Conservation (phyloP, 2,113 vertebrate species). For the Labrus mixtus region DNA sequence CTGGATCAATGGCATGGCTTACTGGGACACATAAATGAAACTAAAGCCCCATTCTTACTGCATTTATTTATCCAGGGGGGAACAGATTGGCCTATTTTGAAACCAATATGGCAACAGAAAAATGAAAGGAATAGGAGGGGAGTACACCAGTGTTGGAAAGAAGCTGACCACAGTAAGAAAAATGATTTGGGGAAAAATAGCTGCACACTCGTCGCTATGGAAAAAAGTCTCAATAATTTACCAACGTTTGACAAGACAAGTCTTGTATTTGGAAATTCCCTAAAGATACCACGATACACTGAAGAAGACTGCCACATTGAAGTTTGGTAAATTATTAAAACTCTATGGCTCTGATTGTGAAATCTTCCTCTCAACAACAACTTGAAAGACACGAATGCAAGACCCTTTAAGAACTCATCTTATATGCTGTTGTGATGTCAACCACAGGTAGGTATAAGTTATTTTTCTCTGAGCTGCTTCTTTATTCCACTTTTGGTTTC, state of each 20-base stretch:
- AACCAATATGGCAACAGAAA: not conserved
- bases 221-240: not conserved
- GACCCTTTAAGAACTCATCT: not conserved
- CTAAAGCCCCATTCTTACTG: not conserved
- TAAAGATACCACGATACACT: not conserved
- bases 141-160: not conserved
- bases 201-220: not conserved
- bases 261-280: not conserved
- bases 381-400: not conserved
- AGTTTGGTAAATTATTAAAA: not conserved
- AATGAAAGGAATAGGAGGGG: not conserved
- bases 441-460: too few species aligned
- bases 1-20: not conserved
- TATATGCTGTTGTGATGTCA: too few species aligned
- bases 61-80: not conserved
- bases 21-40: not conserved
- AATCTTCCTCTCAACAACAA: not conserved
- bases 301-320: not conserved
- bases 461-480: too few species aligned
- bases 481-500: too few species aligned
- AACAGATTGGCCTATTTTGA: not conserved
- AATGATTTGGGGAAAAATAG: not conserved
- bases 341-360: not conserved
- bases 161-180: not conserved
- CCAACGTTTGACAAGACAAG: not conserved